Conservation (phyloP, 2,113 vertebrate species). For the Gymnarchus niloticus region DNA sequence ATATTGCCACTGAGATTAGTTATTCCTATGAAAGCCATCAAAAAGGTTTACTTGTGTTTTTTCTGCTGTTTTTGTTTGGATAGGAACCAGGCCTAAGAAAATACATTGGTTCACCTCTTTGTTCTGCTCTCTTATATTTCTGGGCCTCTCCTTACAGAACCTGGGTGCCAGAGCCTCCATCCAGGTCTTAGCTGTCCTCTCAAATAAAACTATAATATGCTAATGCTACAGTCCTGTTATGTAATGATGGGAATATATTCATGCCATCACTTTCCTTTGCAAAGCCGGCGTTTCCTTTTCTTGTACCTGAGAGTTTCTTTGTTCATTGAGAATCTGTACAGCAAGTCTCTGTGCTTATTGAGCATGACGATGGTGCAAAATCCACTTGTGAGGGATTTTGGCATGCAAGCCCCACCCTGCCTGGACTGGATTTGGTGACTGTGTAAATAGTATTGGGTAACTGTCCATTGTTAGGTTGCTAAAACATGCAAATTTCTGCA, state of each 20-base stretch:
- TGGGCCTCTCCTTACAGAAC: not conserved
- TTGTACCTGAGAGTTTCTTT: not conserved
- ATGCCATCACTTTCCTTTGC: not conserved
- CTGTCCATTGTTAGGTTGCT: not conserved
- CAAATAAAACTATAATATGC: not conserved
- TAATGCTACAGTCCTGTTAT: not conserved
- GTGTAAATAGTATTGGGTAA: not conserved
- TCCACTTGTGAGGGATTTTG: not conserved
- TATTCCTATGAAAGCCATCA: not conserved
- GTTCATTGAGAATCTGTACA: not conserved
- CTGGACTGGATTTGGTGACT: not conserved
- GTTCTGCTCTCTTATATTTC: not conserved
- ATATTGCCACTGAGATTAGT: not conserved
- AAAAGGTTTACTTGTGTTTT: not conserved
- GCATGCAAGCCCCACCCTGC: not conserved
- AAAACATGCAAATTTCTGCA: not conserved
- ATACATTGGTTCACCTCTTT: not conserved
- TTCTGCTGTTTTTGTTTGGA: not conserved
- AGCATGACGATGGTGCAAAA: not conserved
- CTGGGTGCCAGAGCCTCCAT: not conserved
- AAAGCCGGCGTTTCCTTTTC: not conserved
- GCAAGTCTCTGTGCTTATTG: not conserved
- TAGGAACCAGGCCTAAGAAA: too few relatives aligned
- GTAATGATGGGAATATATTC: not conserved
- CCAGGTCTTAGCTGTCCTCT: not conserved